Percentiles rank a stretch among this genome's conserved stretches.
phyloP scores from a whole-genome alignment of 2,113 vertebrate genomes.

The Mormoops blainvillei region DNA sequence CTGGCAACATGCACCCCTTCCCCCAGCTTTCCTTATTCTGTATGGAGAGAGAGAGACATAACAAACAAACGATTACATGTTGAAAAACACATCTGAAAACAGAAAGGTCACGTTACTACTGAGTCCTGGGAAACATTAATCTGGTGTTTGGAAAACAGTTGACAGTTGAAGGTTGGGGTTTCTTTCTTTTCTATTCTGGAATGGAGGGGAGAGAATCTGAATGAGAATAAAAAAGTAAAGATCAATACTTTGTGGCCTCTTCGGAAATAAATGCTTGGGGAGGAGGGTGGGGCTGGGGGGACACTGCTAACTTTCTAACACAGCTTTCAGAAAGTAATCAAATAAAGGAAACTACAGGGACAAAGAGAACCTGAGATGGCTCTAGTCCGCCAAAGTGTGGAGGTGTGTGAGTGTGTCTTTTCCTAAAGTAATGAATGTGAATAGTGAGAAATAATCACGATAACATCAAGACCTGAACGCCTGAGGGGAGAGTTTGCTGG shows the following conservation, averaged over 20 bases:
- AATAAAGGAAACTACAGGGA: neutral
- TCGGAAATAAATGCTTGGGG: slow-evolving; percentile 8
- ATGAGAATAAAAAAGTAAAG: neutral
- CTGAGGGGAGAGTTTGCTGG: neutral
- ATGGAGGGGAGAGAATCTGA: neutral
- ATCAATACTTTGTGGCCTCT: neutral
- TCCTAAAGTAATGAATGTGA: slow-evolving; percentile 12
- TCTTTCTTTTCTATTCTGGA: neutral
- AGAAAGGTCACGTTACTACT: slow-evolving; percentile 60
- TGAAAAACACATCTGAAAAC: slow-evolving; percentile 70
- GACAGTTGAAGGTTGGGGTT: slow-evolving; percentile 68
- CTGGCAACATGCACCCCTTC: neutral
- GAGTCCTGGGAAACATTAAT: slow-evolving; percentile 77
- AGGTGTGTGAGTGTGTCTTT: neutral
- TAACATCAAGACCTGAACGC: neutral
- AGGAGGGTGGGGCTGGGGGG: neutral
- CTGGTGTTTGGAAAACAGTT: slow-evolving; percentile 75
- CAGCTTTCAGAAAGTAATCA: neutral
- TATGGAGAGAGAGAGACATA: slow-evolving; percentile 70
- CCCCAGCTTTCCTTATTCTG: slow-evolving; percentile 36
- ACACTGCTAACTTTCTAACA: neutral
- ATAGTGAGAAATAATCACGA: neutral
- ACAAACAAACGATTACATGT: slow-evolving; percentile 76
- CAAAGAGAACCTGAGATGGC: neutral
- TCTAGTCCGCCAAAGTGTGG: neutral